Evolutionary conservation across 2,113 vertebrate genomes (phyloP).

Genomic region (Urocitellus parryii): DNA sequence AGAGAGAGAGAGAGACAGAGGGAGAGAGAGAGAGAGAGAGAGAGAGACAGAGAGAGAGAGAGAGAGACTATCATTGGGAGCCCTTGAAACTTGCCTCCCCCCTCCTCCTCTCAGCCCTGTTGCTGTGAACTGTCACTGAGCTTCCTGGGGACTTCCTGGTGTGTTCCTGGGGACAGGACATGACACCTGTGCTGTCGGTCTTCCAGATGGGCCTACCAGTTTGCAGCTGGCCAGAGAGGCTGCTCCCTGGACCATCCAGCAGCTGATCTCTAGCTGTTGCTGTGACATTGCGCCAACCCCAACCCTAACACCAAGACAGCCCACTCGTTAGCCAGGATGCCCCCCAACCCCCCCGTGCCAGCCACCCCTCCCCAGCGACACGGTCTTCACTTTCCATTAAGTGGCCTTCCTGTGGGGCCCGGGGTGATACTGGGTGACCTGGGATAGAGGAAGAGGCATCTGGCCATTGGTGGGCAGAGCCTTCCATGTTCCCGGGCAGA

Average conservation of each 20-base stretch:
- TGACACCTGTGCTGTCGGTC: not conserved
- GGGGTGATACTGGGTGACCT: not conserved
- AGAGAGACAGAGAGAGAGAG: not conserved
- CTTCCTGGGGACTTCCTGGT: not conserved
- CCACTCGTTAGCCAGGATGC: conserved; percentile 72
- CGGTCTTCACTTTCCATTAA: conserved; percentile 66
- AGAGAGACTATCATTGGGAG: not conserved
- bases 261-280: conserved; percentile 69
- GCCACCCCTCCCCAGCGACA: conserved; percentile 71
- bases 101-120: rapidly evolving
- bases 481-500: not conserved
- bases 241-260: conserved; percentile 66
- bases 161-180: not conserved
- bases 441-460: not conserved
- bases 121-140: not conserved
- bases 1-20: not conserved
- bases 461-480: rapidly evolving
- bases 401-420: conserved; percentile 64
- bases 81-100: rapidly evolving
- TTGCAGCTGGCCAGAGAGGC: not conserved
- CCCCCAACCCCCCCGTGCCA: conserved; percentile 58
- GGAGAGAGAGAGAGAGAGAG: not conserved
- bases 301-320: conserved; percentile 60
- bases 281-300: conserved; percentile 71
- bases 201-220: not conserved